Evolutionary conservation across 2,888 invertebrate genomes (phyloP).

Genomic region (Dendrolimus pini): DNA sequence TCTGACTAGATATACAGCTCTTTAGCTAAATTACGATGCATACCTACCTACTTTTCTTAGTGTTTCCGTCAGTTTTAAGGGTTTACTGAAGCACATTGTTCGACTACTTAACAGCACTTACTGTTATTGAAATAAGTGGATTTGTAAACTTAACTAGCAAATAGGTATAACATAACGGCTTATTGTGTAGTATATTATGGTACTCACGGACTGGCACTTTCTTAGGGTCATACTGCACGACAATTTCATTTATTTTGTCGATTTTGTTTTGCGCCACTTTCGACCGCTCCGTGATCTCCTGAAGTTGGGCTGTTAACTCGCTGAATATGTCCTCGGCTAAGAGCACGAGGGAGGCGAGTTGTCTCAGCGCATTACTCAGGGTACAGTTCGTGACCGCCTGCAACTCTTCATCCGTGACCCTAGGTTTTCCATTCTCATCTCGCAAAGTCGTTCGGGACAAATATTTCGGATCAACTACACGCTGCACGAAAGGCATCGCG

Average conservation of each 20-base stretch:
- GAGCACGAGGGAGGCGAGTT: constrained; percentile 89
- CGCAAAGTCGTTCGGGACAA: constrained; percentile 82
- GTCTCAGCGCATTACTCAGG: constrained; percentile 88
- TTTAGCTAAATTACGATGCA: too few relatives aligned
- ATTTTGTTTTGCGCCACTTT: constrained; percentile 83
- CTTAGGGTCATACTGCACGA: constrained; percentile 88
- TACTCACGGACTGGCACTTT: constrained; percentile 96
- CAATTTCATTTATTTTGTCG: constrained; percentile 81
- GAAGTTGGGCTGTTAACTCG: constrained; percentile 85
- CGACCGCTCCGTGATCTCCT: constrained; percentile 84
- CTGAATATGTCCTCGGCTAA: constrained; percentile 92
- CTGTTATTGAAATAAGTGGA: not conserved
- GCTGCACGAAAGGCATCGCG: constrained; percentile 92
- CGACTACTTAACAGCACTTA: too few relatives aligned
- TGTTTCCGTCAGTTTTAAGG: too few relatives aligned
- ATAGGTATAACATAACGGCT: not conserved
- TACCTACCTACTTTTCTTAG: too few relatives aligned
- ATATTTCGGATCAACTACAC: constrained; percentile 88
- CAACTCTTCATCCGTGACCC: constrained; percentile 84
- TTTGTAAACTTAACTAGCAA: not conserved
- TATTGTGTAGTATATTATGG: constrained; percentile 1
- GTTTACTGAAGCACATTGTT: too few relatives aligned
- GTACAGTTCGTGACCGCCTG: constrained; percentile 92
- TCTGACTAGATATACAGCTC: too few relatives aligned
- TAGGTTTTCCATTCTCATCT: constrained; percentile 76